Percentiles rank a stretch among this genome's conserved stretches.
phyloP scores from a whole-genome alignment of 2,113 vertebrate genomes.

The Argyrosomus japonicus region DNA sequence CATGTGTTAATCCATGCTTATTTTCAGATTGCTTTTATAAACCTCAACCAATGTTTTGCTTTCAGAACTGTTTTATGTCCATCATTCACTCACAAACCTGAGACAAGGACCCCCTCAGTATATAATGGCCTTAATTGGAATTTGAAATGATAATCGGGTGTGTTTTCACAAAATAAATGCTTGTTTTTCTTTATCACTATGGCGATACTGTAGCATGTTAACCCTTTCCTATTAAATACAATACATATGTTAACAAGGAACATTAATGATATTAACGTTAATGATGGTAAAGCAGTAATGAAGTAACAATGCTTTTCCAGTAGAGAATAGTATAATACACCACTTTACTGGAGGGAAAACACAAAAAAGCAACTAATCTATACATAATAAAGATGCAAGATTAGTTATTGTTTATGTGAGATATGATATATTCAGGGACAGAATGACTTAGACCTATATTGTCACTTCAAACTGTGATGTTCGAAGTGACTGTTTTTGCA shows the following conservation, averaged over 20 bases:
- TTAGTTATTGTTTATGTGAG: conserved; percentile 2
- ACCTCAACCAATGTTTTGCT: conserved; percentile 2
- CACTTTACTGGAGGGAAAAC: conserved; percentile 3
- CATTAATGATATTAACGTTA: too few species aligned
- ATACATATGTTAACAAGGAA: too few species aligned
- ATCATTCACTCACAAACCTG: not conserved
- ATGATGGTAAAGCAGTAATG: conserved; percentile 10
- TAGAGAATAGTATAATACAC: not conserved
- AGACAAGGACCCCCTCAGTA: not conserved
- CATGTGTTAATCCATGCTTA: conserved; percentile 1
- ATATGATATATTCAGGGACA: too few species aligned
- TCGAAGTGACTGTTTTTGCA: conserved; percentile 49
- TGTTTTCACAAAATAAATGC: not conserved
- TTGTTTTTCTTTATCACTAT: not conserved
- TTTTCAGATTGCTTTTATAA: not conserved
- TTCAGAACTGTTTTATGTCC: not conserved
- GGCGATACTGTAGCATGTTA: not conserved
- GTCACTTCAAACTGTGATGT: conserved; percentile 50
- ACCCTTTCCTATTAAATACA: not conserved
- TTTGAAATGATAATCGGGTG: not conserved
- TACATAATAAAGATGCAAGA: conserved; percentile 20
- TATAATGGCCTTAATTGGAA: conserved; percentile 2
- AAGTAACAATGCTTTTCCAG: conserved; percentile 15
- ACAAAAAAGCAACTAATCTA: conserved; percentile 24
- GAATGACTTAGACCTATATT: not conserved